Conservation (phyloP, 2,113 vertebrate species). For the Verasper variegatus region DNA sequence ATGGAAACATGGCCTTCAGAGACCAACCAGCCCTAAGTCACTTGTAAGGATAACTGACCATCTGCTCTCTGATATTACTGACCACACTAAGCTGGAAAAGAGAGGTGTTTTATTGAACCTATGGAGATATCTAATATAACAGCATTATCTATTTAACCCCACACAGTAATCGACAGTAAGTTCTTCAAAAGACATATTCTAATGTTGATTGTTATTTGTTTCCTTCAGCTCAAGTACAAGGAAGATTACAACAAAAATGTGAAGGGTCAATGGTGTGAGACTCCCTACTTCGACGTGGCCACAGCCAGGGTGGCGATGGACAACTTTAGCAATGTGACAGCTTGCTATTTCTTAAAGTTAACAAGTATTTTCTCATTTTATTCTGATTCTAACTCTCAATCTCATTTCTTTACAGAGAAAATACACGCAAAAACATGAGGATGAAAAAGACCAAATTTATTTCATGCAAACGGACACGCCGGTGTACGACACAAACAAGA, state of each 20-base stretch:
- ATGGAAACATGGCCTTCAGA: conserved; percentile 24
- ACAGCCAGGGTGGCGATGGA: conserved; percentile 90
- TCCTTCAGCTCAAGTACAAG: conserved; percentile 90
- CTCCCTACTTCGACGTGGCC: conserved; percentile 95
- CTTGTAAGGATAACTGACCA: conserved; percentile 1
- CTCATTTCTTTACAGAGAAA: conserved; percentile 84
- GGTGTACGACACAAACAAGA: conserved; percentile 89
- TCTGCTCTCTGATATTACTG: no score
- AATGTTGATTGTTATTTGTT: conserved; percentile 21
- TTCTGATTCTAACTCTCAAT: neutral
- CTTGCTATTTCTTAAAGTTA: no score
- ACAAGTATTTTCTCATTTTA: no score
- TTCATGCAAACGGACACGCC: conserved; percentile 98
- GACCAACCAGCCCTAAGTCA: conserved; percentile 14
- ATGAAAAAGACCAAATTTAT: conserved; percentile 94
- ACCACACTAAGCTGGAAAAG: no score
- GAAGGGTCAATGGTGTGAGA: conserved; percentile 97
- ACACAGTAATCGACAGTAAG: neutral
- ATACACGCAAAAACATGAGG: conserved; percentile 91
- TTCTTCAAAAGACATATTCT: neutral
- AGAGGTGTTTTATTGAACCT: neutral
- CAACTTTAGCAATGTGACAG: conserved; percentile 90
- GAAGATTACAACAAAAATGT: conserved; percentile 94
- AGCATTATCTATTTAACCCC: neutral
- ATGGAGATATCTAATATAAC: neutral